Evolutionary conservation across 2,797 vertebrate genomes (phyloP).

Genomic region (Enteromius mattozi): DNA sequence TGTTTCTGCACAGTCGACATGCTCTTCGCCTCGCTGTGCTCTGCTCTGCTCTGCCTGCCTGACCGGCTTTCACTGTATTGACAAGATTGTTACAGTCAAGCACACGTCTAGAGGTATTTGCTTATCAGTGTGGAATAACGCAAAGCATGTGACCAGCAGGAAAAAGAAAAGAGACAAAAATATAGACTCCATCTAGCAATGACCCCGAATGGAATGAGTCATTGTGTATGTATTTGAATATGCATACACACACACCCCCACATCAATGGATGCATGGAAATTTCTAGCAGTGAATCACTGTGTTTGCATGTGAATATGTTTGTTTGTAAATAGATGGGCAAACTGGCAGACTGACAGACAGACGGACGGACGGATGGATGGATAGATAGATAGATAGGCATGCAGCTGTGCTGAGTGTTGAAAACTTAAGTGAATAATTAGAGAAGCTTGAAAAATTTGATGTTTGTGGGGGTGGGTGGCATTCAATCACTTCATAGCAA

Average conservation of each 20-base stretch:
- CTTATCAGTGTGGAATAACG: conserved; percentile 24
- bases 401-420: not conserved
- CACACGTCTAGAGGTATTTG: conserved; percentile 25
- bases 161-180: conserved; percentile 18
- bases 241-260: conserved; percentile 36
- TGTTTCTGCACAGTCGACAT: not conserved
- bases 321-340: not conserved
- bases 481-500: not conserved
- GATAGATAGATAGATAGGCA: not conserved
- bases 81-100: conserved; percentile 30
- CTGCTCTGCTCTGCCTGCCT: not conserved
- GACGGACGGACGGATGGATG: too few relatives aligned
- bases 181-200: conserved; percentile 12
- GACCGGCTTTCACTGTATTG: conserved; percentile 9
- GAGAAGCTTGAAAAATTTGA: not conserved
- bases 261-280: not conserved
- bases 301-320: conserved; percentile 1
- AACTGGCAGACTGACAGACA: not conserved
- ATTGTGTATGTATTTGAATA: conserved; percentile 17
- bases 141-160: conserved; percentile 24
- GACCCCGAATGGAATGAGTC: conserved; percentile 14
- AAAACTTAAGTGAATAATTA: not conserved
- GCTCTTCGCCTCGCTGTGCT: not conserved
- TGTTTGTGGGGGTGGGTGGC: not conserved
- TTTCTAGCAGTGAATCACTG: not conserved